These are phyloP conservation scores for Hystrix cristata DNA, from an alignment of 2,113 vertebrate species.

Conservation along the genomic window DNA sequence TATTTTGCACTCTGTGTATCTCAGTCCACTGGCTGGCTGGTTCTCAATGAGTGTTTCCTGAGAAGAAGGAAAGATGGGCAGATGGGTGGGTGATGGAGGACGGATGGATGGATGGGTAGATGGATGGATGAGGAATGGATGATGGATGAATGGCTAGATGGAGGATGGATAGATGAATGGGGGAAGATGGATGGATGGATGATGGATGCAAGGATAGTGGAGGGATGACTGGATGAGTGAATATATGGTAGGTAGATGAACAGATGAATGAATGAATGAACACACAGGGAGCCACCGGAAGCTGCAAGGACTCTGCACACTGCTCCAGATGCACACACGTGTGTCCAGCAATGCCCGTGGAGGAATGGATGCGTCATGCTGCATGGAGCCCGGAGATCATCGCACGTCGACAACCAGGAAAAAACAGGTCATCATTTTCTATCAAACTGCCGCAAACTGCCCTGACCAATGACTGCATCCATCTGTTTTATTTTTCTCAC, in stretches of 20 bases:
- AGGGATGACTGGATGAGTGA: not conserved
- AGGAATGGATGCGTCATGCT: fast-evolving
- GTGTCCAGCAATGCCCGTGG: not conserved
- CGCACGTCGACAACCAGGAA: not conserved
- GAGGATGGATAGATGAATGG: too few relatives aligned
- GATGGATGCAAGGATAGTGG: fast-evolving
- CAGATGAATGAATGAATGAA: not conserved
- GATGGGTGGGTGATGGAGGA: not conserved
- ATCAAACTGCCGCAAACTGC: not conserved
- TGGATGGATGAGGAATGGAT: fast-evolving
- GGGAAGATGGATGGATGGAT: too few relatives aligned
- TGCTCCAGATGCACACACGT: fast-evolving
- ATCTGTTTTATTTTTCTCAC: not conserved
- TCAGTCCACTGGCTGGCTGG: not conserved
- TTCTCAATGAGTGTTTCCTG: not conserved
- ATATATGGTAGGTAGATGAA: too few relatives aligned
- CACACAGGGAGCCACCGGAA: not conserved
- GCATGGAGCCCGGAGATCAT: not conserved
- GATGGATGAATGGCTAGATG: not conserved
- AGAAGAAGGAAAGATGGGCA: not conserved
- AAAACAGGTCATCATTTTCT: not conserved
- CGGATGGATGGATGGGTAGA: fast-evolving
- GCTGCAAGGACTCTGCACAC: not conserved
- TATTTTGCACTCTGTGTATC: not conserved
- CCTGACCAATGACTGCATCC: not conserved